Evolutionary conservation across 2,888 invertebrate species (phyloP).

Genomic region (Fissipunctia ypsillon): DNA sequence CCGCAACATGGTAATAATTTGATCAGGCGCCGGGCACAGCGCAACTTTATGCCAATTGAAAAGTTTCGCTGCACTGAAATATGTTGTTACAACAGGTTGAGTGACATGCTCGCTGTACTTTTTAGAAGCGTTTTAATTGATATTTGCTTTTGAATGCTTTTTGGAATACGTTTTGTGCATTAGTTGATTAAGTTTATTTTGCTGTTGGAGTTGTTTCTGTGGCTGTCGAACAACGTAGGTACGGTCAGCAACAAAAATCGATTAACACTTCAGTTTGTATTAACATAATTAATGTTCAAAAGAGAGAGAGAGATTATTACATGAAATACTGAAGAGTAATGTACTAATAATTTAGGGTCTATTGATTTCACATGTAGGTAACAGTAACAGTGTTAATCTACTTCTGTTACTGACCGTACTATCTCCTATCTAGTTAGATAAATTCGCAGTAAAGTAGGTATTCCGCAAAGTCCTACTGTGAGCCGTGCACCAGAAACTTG

Average conservation of each 20-base stretch:
- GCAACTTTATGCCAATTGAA: slow-evolving; percentile 85
- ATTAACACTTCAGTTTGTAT: too few species aligned
- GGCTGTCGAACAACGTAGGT: neutral
- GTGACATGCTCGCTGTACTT: slow-evolving; percentile 70
- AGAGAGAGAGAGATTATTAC: too few species aligned
- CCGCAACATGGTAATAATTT: slow-evolving; percentile 89
- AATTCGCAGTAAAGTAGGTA: neutral
- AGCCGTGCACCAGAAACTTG: neutral
- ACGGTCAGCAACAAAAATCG: too few species aligned
- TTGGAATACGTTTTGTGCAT: slow-evolving; percentile 44
- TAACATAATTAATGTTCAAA: too few species aligned
- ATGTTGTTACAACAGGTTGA: slow-evolving; percentile 70
- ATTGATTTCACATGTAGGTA: too few species aligned
- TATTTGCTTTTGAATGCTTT: slow-evolving; percentile 55
- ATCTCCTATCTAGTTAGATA: too few species aligned
- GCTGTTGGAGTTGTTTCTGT: slow-evolving; percentile 22
- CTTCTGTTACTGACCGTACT: too few species aligned
- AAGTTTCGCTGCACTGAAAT: slow-evolving; percentile 85
- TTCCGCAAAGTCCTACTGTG: neutral
- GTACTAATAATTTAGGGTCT: too few species aligned
- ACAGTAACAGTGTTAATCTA: too few species aligned
- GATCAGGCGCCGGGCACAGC: slow-evolving; percentile 84
- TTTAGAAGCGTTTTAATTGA: slow-evolving; percentile 70
- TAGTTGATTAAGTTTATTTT: slow-evolving; percentile 51
- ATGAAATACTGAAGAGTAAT: too few species aligned